phyloP scores from a whole-genome alignment of 2,888 invertebrate species.

The Dioctria rufipes region DNA sequence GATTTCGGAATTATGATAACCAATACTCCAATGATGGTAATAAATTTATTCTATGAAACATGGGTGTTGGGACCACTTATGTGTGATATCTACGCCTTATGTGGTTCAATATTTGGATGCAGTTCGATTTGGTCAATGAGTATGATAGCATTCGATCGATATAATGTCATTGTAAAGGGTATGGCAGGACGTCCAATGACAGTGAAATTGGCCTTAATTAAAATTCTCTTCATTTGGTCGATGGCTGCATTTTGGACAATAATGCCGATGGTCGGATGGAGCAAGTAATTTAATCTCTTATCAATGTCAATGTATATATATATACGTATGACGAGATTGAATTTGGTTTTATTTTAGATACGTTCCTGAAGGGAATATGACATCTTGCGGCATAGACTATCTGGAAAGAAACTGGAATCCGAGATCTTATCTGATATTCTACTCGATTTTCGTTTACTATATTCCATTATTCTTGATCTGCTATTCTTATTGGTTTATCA shows the following conservation, averaged over 20 bases:
- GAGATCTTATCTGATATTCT: conserved; percentile 84
- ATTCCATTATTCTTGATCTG: conserved; percentile 84
- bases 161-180: conserved; percentile 94
- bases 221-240: conserved; percentile 85
- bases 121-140: conserved; percentile 95
- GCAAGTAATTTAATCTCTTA: conserved; percentile 75
- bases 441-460: conserved; percentile 85
- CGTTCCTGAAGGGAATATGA: conserved; percentile 95
- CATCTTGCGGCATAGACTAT: conserved; percentile 93
- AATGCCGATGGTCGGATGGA: conserved; percentile 91
- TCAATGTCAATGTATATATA: conserved; percentile 13
- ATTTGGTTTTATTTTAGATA: conserved; percentile 74
- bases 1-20: conserved; percentile 76
- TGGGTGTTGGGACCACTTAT: conserved; percentile 76
- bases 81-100: conserved; percentile 76
- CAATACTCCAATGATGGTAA: conserved; percentile 75
- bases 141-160: conserved; percentile 92
- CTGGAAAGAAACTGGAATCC: conserved; percentile 82
- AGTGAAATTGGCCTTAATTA: conserved; percentile 83
- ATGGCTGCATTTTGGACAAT: conserved; percentile 86
- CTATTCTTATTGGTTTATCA: conserved; percentile 91
- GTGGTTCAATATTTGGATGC: conserved; percentile 85
- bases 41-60: conserved; percentile 76
- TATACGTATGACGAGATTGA: neutral
- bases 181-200: conserved; percentile 89